Conservation (phyloP, 2,113 vertebrate species). For the Gasterosteus nipponicus region DNA sequence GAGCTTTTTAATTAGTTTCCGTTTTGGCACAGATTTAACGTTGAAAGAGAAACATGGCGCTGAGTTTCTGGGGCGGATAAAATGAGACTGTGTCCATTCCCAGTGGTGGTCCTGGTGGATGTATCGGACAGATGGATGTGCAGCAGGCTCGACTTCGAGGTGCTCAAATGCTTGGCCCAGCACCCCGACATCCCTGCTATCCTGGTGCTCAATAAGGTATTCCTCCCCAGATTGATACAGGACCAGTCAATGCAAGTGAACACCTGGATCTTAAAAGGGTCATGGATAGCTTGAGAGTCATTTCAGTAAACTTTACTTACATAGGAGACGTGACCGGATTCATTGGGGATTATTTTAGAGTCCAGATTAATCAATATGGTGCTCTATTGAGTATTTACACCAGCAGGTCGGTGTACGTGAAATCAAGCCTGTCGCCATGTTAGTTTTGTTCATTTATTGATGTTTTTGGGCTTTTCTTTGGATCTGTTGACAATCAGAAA, state of each 20-base stretch:
- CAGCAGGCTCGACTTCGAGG: slow-evolving; percentile 82
- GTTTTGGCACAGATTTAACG: not conserved
- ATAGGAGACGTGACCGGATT: not conserved
- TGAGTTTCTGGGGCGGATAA: not conserved
- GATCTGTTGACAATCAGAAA: not conserved
- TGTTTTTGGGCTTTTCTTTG: not conserved
- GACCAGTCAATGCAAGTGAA: not conserved
- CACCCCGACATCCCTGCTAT: slow-evolving; percentile 86
- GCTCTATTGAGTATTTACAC: slow-evolving; percentile 13
- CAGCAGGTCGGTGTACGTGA: not conserved
- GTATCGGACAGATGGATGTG: slow-evolving; percentile 89
- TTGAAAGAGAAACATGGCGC: not conserved
- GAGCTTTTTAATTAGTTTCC: not conserved
- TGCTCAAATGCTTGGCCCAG: slow-evolving; percentile 85
- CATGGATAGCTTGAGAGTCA: not conserved
- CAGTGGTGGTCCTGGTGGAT: slow-evolving; percentile 93
- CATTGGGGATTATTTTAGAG: not conserved
- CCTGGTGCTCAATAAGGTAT: slow-evolving; percentile 95
- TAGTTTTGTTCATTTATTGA: not conserved
- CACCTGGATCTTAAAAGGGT: not conserved
- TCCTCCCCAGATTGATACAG: not conserved
- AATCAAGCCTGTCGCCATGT: not conserved
- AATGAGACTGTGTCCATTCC: slow-evolving; percentile 33
- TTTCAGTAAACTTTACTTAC: not conserved
- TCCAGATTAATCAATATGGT: not conserved